Evolutionary conservation across 35 echinoderm and acorn worm species (phyloP).

Genomic region (Strongylocentrotus purpuratus): DNA sequence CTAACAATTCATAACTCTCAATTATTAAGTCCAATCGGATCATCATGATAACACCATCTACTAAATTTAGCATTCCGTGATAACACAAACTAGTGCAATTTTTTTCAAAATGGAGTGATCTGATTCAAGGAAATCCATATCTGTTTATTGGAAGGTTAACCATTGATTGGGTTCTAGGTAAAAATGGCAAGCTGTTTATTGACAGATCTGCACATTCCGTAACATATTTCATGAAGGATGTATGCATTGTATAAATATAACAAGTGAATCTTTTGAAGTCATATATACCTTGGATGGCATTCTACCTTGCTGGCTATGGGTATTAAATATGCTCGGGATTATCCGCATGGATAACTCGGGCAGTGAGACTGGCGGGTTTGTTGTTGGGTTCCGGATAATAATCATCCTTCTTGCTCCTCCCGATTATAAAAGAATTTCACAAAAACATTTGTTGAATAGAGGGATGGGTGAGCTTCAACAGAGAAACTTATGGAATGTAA

Average conservation of each 20-base stretch:
- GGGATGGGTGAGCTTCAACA: neutral
- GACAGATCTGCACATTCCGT: neutral
- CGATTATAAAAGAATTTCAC: neutral
- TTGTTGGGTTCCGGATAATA: constrained; percentile 3
- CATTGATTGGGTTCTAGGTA: too few species aligned
- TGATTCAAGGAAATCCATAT: too few species aligned
- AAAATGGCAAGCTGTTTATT: neutral
- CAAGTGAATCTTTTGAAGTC: neutral
- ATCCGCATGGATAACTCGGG: neutral
- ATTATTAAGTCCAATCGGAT: too few species aligned
- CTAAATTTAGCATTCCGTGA: too few species aligned
- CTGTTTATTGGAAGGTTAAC: too few species aligned
- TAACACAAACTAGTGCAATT: too few species aligned
- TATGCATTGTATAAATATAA: neutral
- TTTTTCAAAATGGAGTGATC: too few species aligned
- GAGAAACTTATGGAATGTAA: constrained; percentile 5
- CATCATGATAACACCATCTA: too few species aligned
- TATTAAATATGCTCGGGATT: constrained; percentile 28
- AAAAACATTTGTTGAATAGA: neutral
- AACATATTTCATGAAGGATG: neutral
- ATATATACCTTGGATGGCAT: neutral
- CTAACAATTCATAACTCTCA: too few species aligned
- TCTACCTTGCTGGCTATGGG: neutral
- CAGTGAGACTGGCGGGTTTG: neutral
- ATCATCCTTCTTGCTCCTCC: neutral